Percentiles rank a stretch among this genome's conserved stretches.
phyloP scores from a whole-genome alignment of 2,888 invertebrate genomes.

The Scrobipalpa atriplicella region DNA sequence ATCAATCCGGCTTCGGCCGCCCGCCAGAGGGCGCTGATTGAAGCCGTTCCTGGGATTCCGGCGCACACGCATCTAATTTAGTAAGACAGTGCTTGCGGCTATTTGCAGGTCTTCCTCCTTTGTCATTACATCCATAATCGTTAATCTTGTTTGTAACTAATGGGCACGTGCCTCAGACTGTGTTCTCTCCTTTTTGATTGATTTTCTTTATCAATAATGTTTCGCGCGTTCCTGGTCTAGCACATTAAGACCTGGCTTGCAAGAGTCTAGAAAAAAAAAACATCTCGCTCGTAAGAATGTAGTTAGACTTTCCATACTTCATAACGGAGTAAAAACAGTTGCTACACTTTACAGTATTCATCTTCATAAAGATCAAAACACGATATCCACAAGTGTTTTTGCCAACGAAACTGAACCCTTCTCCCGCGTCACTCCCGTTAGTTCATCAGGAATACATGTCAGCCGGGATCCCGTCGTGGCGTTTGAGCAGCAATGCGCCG shows the following conservation, averaged over 20 bases:
- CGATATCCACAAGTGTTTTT: background rate
- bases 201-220: no score
- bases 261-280: no score
- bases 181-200: no score
- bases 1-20: conserved; percentile 40
- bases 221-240: no score
- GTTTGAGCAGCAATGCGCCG: background rate
- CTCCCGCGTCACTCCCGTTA: background rate
- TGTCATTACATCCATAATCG: conserved; percentile 35
- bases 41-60: conserved; percentile 24
- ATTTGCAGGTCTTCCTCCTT: conserved; percentile 20
- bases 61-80: conserved; percentile 31
- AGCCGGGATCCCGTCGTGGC: background rate
- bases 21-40: conserved; percentile 37
- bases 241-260: no score
- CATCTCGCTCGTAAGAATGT: no score
- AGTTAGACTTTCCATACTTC: no score
- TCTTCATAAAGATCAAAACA: no score
- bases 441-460: background rate
- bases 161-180: no score
- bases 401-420: background rate
- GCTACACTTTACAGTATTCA: no score
- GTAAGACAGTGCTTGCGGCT: background rate
- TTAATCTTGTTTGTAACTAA: conserved; percentile 32
- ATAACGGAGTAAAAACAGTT: no score